These are phyloP conservation scores for Sigmodon hispidus DNA, from an alignment of 2,113 vertebrate species.

Conservation along the genomic window DNA sequence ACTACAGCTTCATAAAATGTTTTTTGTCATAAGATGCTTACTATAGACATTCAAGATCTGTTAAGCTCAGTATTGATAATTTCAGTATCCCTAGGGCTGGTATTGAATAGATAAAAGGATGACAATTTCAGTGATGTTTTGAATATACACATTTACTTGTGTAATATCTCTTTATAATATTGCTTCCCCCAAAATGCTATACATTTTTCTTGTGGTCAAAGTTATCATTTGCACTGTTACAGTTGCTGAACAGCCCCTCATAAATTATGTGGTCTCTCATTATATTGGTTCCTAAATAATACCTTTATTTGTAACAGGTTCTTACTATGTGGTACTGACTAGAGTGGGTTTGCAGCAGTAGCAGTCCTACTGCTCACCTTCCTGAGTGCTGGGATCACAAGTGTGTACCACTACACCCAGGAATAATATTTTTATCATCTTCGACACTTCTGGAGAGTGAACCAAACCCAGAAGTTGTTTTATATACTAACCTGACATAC, in stretches of 20 bases:
- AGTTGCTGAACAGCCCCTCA: not conserved
- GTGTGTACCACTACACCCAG: not conserved
- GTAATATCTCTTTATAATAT: not conserved
- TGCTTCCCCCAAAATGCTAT: not conserved
- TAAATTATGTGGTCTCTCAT: not conserved
- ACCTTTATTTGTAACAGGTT: not conserved
- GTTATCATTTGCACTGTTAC: not conserved
- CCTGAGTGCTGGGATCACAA: not conserved
- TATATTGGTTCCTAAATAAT: not conserved
- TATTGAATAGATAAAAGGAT: not conserved
- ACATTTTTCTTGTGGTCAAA: not conserved
- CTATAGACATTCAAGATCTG: not conserved
- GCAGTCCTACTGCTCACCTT: not conserved
- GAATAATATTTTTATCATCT: not conserved
- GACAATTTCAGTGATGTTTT: not conserved
- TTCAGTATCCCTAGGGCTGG: not conserved
- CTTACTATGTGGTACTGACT: not conserved
- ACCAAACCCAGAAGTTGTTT: not conserved
- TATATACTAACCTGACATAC: not conserved
- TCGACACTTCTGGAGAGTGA: not conserved
- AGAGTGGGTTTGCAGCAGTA: not conserved
- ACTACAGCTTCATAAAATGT: not conserved
- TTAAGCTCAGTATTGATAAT: not conserved
- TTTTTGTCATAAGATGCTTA: not conserved
- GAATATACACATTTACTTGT: not conserved